Evolutionary conservation across 1,140 invertebrate species (phyloP), one percentile per base, ranked within the genome.

Genomic region (Alviniconcha marisindica): DNA sequence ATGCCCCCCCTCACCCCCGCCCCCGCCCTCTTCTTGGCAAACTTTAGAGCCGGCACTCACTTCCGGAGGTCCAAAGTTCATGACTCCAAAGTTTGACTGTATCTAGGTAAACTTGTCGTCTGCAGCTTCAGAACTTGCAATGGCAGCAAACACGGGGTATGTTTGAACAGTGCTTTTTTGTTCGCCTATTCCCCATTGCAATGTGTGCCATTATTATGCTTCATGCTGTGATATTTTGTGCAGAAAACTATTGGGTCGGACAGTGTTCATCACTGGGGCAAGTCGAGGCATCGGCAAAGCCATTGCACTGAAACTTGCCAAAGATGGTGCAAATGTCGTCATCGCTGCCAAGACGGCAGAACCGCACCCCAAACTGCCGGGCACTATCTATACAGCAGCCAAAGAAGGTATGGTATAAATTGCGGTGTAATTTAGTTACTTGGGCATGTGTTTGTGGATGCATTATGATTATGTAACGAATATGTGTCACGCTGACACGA

Each of bases 271-370:
- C 83, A 98, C 98, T 33, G 99, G 99, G 40, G 98, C 97, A 24
- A 99, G 97, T 84, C 94, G 99, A 87, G 99, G 99, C 69, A 99
- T 99, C 91, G 99, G 99, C 7, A 98, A 99, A 93, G 97, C 96
- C 56, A 99, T 99, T 88, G 99, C 98, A 15, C 90, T 99, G 80
- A 92, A 91, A 84, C 91, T 93, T 69, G 94, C 94, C n/a, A 91
- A 90, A 91, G 98, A 99, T 96, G 93, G 93, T 18, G 98, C 98
- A 0, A 99, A 99, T 94, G 95, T 99, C 89, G 96, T 99, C 14
- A 95, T 99, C 87, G 98, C 97, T 81, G 98, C 98, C 0, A 99
- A 99, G 95, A 99, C 98, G n/a, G 96, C 96, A 0, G 96, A 97
- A 88, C 95, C 97, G 1, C 98, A 99, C 95, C 97, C 98, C 12